These are phyloP conservation scores for Picathartes gymnocephalus DNA, from an alignment of 2,113 vertebrate species.

Conservation along the genomic window DNA sequence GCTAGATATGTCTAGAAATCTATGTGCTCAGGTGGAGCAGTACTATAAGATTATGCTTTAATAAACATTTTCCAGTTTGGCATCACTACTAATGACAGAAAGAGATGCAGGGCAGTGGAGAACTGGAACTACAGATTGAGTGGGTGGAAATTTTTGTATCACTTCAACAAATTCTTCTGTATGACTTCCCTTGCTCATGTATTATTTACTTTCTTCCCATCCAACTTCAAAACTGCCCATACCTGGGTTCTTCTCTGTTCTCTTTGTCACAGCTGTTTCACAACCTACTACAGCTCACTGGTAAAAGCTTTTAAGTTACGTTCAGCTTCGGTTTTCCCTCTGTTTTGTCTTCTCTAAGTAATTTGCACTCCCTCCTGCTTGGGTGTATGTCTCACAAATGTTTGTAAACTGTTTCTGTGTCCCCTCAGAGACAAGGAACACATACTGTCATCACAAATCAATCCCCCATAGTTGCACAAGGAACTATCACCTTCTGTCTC, in stretches of 20 bases:
- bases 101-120: background rate
- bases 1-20: background rate
- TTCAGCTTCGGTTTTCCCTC: background rate
- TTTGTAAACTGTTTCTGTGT: background rate
- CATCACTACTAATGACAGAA: background rate
- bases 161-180: background rate
- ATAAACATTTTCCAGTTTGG: background rate
- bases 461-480: background rate
- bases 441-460: background rate
- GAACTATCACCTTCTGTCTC: background rate
- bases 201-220: background rate
- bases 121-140: background rate
- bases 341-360: background rate
- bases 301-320: background rate
- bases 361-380: background rate
- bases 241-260: background rate
- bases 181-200: background rate
- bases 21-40: background rate
- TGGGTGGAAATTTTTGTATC: background rate
- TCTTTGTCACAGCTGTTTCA: background rate
- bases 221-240: background rate
- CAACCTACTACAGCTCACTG: background rate
- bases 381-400: background rate
- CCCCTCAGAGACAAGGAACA: background rate
- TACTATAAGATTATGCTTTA: background rate